phyloP scores from a whole-genome alignment of 2,113 vertebrate species.

The Tragelaphus buxtoni region DNA sequence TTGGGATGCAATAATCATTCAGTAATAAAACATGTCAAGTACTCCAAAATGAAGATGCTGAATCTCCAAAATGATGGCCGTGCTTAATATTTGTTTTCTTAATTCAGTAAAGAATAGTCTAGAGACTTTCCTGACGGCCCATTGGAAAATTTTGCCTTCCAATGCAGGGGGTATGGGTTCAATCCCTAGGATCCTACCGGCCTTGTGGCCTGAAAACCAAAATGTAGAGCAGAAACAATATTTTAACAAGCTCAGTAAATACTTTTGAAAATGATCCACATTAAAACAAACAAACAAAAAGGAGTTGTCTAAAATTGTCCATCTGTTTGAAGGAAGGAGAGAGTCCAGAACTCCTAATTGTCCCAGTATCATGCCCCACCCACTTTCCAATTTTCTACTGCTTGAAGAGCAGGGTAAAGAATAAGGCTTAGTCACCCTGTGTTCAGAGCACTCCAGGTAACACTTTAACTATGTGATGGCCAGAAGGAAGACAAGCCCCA shows the following conservation, averaged over 20 bases:
- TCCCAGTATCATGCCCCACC: not conserved
- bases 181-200: accelerated
- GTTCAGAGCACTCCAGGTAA: not conserved
- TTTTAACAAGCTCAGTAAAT: not conserved
- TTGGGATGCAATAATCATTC: not conserved
- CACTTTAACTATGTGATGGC: not conserved
- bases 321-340: not conserved
- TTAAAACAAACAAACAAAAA: not conserved
- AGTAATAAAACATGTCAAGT: not conserved
- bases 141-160: not conserved
- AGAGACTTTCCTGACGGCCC: not conserved
- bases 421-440: not conserved
- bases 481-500: not conserved
- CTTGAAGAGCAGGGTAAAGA: not conserved
- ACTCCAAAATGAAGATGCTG: not conserved
- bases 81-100: not conserved
- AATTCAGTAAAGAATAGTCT: not conserved
- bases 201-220: not conserved
- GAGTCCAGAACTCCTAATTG: not conserved
- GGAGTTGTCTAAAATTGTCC: not conserved
- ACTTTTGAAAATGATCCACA: not conserved
- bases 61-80: not conserved
- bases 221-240: not conserved
- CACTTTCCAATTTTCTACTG: not conserved
- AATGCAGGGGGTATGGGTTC: not conserved